Conservation (phyloP, 2,797 vertebrate genomes). For the Agapornis canus region DNA sequence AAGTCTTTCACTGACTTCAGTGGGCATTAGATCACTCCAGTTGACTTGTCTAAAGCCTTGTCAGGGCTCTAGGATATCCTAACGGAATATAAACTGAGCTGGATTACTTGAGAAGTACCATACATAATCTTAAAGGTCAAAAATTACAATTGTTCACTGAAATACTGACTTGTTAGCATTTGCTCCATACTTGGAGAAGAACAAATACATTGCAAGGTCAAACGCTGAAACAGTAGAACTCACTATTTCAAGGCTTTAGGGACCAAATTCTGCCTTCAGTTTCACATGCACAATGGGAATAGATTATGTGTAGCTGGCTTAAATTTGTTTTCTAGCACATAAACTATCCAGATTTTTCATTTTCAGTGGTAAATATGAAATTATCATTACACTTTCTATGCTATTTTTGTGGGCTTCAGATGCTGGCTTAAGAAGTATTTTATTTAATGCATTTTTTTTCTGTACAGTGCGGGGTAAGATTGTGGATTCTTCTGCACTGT, state of each 20-base stretch:
- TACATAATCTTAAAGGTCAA: background rate
- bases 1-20: background rate
- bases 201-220: background rate
- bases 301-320: background rate
- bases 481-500: slow-evolving; percentile 32
- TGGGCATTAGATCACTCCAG: background rate
- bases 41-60: background rate
- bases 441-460: background rate
- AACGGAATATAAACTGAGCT: background rate
- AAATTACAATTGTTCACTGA: background rate
- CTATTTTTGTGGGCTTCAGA: background rate
- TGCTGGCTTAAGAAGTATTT: background rate
- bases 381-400: background rate
- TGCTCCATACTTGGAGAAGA: background rate
- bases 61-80: background rate
- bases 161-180: background rate
- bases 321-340: background rate
- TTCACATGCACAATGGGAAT: background rate
- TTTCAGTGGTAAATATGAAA: background rate
- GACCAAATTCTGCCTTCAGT: background rate
- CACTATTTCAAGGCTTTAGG: background rate
- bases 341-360: background rate
- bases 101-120: background rate
- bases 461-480: background rate
- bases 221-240: background rate